A percentile compares a stretch with the other conserved stretches of the same genome.
Evolutionary conservation across 2,113 vertebrate genomes (phyloP).

Genomic region (Cyprinodon tularosa): DNA sequence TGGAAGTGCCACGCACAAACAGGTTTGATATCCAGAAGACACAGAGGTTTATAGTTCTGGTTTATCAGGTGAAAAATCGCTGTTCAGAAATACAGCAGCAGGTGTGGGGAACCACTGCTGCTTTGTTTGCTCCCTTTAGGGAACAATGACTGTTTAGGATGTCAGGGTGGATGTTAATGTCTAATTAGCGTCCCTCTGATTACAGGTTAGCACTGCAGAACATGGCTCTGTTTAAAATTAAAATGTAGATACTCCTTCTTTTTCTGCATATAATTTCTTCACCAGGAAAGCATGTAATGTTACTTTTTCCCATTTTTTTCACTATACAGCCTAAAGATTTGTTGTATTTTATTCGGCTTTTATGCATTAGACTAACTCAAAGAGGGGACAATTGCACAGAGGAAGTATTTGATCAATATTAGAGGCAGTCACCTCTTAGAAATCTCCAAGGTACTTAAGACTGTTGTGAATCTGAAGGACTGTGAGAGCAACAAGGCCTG

Average conservation of each 20-base stretch:
- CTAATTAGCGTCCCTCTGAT: not conserved
- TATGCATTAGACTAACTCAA: not conserved
- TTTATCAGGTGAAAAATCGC: not conserved
- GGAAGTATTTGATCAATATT: too few species aligned
- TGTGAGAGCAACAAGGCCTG: constrained; percentile 8
- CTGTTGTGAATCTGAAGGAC: not conserved
- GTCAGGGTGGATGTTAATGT: not conserved
- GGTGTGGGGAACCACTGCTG: not conserved
- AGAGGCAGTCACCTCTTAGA: too few species aligned
- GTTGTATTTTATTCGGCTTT: not conserved
- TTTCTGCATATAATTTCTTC: too few species aligned
- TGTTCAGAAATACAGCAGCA: not conserved
- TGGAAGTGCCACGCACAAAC: not conserved
- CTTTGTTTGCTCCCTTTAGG: not conserved
- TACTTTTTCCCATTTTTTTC: not conserved
- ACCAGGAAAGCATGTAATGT: not conserved
- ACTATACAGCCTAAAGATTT: not conserved
- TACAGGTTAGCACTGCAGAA: not conserved
- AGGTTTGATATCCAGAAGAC: not conserved
- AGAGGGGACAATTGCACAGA: too few species aligned
- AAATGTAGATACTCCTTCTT: too few species aligned
- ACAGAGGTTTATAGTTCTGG: not conserved
- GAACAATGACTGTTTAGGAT: not conserved
- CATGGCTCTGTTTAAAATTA: not conserved
- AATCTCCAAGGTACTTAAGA: not conserved